These are phyloP conservation scores for Pangasius sanitwongsei DNA, from an alignment of 2,797 vertebrate genomes.

Conservation along the genomic window DNA sequence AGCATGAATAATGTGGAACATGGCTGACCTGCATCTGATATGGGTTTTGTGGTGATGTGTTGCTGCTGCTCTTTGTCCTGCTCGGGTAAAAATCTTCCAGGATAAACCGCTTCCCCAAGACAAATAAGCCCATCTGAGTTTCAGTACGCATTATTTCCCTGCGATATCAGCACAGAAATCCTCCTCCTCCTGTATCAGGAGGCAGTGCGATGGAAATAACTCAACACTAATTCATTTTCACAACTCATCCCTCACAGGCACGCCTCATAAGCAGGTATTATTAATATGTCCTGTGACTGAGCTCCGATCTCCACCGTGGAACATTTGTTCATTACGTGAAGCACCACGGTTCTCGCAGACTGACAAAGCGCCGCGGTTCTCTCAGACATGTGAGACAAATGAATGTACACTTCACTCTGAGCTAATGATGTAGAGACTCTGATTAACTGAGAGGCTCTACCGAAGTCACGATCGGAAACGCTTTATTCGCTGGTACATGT, in stretches of 20 bases:
- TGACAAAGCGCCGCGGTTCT: not conserved
- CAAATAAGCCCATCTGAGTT: not conserved
- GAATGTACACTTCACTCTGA: slow-evolving; percentile 22
- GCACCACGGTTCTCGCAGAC: not conserved
- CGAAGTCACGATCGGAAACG: not conserved
- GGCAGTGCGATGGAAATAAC: not conserved
- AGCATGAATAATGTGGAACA: not conserved
- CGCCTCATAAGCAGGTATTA: slow-evolving; percentile 35
- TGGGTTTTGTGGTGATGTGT: not conserved
- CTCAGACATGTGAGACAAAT: not conserved
- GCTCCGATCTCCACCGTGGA: slow-evolving; percentile 15
- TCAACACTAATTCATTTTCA: slow-evolving; percentile 38
- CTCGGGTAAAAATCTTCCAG: not conserved
- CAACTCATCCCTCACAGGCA: slow-evolving; percentile 28
- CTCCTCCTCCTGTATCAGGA: not conserved
- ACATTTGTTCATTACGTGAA: slow-evolving; percentile 20
- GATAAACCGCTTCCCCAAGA: not conserved
- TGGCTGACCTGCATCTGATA: not conserved
- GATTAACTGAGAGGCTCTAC: not conserved
- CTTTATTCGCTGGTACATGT: not conserved
- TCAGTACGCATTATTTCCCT: not conserved
- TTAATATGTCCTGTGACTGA: slow-evolving; percentile 23
- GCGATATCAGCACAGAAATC: not conserved
- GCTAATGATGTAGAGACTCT: slow-evolving; percentile 16
- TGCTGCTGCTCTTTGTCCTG: not conserved